Evolutionary conservation across 2,888 invertebrate species (phyloP), one percentile per base, ranked within the genome.

Genomic region (Brassicogethes aeneus): DNA sequence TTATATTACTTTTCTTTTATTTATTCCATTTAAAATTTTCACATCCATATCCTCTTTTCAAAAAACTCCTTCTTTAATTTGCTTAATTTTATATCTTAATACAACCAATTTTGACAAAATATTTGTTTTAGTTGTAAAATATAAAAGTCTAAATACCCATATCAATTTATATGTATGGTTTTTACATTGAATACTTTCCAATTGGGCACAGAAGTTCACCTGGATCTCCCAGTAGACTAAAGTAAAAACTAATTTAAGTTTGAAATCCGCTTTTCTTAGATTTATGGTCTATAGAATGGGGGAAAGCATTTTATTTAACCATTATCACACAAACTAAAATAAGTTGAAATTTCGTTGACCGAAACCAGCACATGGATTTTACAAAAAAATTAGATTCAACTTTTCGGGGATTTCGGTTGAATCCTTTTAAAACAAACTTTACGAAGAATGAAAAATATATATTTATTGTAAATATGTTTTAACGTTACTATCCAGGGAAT

Each of bases 171-270:
- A 39, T 36, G 39, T 46, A 46, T 42, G 46, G 42, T 52, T 49
- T 51, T 51, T 46, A 47, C 45, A 49, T 53, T 51, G 52, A 50
- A 55, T 55, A 53, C 53, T 46, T 53, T 54, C 50, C 50, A 48
- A 56, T 53, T 51, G 48, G 44, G 47, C 54, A 51, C 44, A 53
- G 49, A 56, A 52, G 55, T 54, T 53, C 53, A 57, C 57, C 54
- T 58, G 53, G 44, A 39, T 44, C 38, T 59, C 60, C 60, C 61
- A 23, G 23, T 23, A 23, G 23, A 53, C 56, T 50, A 53, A 56
- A 57, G 52, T 53, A 48, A 48, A 56, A 59, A 61, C 61, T 61
- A 61, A 61, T 61, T 61, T 61, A 61, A 61, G 61, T 61, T 59
- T 56, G 57, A 57, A 57, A 57, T 54, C 56, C 51, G 57, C 54